Conservation (phyloP, 2,797 vertebrate genomes). For the Channa striata region DNA sequence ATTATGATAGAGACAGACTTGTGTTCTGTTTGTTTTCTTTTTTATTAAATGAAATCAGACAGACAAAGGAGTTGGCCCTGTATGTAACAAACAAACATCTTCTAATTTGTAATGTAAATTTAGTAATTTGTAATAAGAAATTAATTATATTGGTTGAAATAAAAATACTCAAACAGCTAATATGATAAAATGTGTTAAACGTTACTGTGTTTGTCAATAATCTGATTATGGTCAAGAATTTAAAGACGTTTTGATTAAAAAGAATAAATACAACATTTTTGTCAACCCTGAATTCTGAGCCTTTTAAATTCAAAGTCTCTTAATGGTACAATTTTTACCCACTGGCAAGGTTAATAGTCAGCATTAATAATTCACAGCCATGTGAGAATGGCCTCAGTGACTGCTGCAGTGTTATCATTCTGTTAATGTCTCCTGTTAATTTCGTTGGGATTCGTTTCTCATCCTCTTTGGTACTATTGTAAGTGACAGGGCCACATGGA, state of each 20-base stretch:
- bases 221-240: conserved; percentile 8
- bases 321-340: conserved; percentile 16
- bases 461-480: conserved; percentile 33
- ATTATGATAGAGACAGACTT: conserved; percentile 12
- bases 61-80: background rate
- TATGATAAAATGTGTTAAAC: too few species aligned
- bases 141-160: too few species aligned
- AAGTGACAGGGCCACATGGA: conserved; percentile 54
- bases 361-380: conserved; percentile 36
- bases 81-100: too few species aligned
- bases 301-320: conserved; percentile 36
- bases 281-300: conserved; percentile 28
- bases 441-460: conserved; percentile 44
- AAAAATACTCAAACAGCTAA: too few species aligned
- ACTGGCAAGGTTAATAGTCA: conserved; percentile 43
- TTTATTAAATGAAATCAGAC: background rate
- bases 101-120: too few species aligned
- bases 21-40: background rate
- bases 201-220: background rate
- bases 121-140: too few species aligned
- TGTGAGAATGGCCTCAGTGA: conserved; percentile 1
- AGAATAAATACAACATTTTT: background rate
- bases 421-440: conserved; percentile 40
- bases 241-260: conserved; percentile 12
- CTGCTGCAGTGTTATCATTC: conserved; percentile 7